phyloP scores from a whole-genome alignment of 2,797 vertebrate genomes.

The Chrysocyon brachyurus region DNA sequence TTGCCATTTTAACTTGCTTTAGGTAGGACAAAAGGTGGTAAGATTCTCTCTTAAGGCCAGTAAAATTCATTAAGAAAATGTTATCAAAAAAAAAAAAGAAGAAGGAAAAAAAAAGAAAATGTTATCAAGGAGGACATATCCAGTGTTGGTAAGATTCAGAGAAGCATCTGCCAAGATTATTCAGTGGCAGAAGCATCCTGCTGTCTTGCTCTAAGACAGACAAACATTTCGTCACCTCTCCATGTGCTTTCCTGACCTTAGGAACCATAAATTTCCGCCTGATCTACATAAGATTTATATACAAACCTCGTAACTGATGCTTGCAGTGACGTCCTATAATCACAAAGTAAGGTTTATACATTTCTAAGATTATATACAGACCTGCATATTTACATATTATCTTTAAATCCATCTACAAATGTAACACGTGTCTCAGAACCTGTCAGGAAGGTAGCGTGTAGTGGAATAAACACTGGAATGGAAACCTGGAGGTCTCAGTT shows the following conservation, averaged over 20 bases:
- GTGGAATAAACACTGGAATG: neutral
- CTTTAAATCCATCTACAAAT: neutral
- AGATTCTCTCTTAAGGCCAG: neutral
- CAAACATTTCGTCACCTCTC: neutral
- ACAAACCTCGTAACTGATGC: neutral
- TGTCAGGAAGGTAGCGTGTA: neutral
- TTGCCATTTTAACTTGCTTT: constrained; percentile 29
- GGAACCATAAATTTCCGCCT: neutral
- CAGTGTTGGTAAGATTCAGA: neutral
- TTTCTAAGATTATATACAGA: neutral
- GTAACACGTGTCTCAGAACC: neutral
- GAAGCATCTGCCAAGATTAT: neutral
- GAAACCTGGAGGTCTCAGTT: neutral
- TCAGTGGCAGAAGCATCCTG: neutral
- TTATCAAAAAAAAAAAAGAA: neutral
- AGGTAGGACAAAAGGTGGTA: neutral
- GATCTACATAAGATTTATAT: neutral
- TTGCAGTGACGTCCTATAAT: neutral
- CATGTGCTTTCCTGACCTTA: neutral
- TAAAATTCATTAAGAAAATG: neutral
- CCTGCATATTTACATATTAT: neutral
- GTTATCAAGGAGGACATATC: neutral
- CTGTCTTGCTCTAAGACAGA: neutral
- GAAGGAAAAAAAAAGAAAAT: no score
- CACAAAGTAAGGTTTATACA: neutral